phyloP scores from a whole-genome alignment of 2,797 vertebrate species.

The Balearica regulorum region DNA sequence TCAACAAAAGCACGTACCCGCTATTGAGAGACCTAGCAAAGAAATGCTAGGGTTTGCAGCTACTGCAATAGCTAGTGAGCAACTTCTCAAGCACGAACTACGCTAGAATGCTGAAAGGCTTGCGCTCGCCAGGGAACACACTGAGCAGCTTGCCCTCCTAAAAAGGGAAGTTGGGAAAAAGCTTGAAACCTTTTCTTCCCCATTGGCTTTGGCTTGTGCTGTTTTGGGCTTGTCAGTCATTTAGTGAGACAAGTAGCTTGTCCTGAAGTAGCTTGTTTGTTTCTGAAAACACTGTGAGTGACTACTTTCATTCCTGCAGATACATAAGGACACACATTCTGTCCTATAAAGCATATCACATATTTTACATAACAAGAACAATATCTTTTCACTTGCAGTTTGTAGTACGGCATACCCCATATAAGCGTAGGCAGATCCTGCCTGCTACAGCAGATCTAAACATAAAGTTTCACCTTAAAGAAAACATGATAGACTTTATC shows the following conservation, averaged over 20 bases:
- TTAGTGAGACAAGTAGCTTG: slow-evolving; percentile 13
- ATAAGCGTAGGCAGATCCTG: not conserved
- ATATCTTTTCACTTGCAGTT: not conserved
- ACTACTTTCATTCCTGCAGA: not conserved
- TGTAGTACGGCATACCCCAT: not conserved
- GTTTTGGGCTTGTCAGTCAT: not conserved
- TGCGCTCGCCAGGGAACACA: not conserved
- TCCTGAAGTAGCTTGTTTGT: slow-evolving; percentile 1
- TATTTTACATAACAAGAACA: not conserved
- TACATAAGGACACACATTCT: not conserved
- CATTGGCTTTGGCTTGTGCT: not conserved
- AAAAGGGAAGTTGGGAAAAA: slow-evolving; percentile 42
- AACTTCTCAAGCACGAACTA: slow-evolving; percentile 3
- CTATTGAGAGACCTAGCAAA: not conserved
- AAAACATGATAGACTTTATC: not conserved
- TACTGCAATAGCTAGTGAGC: not conserved
- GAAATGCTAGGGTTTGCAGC: not conserved
- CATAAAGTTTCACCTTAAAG: not conserved
- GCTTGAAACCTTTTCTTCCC: slow-evolving; percentile 27
- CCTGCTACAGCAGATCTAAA: not conserved
- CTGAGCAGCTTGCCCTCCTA: slow-evolving; percentile 14
- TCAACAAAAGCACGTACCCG: not conserved
- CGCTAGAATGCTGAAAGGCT: slow-evolving; percentile 12
- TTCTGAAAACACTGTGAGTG: not conserved
- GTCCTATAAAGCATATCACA: not conserved